These are phyloP conservation scores for Onychomys arenicola DNA, from an alignment of 2,797 vertebrate species.

Conservation along the genomic window DNA sequence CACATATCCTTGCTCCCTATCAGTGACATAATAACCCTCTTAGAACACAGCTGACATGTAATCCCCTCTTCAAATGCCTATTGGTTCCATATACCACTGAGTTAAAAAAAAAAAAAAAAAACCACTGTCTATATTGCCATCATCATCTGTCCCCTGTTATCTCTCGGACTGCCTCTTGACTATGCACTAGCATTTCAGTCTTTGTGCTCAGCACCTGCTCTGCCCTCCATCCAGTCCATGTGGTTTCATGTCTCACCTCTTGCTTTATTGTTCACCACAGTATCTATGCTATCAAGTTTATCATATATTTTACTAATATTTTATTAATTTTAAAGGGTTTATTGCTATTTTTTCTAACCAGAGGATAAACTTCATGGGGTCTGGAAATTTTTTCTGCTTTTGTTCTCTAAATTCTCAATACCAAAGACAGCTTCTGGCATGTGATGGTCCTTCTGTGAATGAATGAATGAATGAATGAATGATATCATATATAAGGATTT, in stretches of 20 bases:
- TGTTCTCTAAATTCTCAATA: background rate
- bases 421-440: background rate
- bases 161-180: background rate
- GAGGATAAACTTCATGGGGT: background rate
- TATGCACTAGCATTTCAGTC: background rate
- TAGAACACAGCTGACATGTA: background rate
- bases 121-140: background rate
- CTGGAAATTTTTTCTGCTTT: background rate
- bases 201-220: background rate
- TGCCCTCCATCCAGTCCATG: background rate
- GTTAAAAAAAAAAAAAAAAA: background rate
- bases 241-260: background rate
- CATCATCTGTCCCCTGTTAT: background rate
- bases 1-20: background rate
- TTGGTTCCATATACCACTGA: background rate
- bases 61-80: background rate
- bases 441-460: background rate
- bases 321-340: background rate
- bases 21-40: background rate
- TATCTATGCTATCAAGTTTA: background rate
- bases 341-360: background rate
- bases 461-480: background rate
- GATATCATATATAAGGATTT: background rate
- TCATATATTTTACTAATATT: background rate
- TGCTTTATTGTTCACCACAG: background rate